Evolutionary conservation across 2,888 invertebrate species (phyloP).

Genomic region (Polyommatus iphigenia): DNA sequence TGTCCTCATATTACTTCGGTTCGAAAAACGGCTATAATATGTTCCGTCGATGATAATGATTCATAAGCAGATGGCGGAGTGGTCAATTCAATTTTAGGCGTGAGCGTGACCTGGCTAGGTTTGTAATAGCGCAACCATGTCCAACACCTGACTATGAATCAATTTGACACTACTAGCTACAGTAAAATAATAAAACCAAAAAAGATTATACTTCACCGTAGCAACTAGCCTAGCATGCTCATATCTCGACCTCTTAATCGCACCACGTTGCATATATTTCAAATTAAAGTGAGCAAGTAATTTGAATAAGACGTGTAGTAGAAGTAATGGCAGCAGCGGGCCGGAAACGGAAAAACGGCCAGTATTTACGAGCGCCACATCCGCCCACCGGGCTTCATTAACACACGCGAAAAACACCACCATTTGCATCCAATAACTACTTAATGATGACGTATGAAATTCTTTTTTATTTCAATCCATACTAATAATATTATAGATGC

Average conservation of each 20-base stretch:
- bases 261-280: conserved; percentile 35
- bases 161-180: no score
- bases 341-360: conserved; percentile 76
- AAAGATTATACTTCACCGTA: background rate
- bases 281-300: conserved; percentile 63
- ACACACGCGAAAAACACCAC: conserved; percentile 52
- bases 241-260: conserved; percentile 31
- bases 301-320: conserved; percentile 72
- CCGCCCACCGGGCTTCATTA: conserved; percentile 69
- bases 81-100: no score
- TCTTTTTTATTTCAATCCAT: background rate
- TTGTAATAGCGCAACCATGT: no score
- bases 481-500: background rate
- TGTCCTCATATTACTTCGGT: no score
- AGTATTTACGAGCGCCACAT: conserved; percentile 75
- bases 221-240: conserved; percentile 24
- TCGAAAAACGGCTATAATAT: no score
- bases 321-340: conserved; percentile 67
- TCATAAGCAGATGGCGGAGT: no score
- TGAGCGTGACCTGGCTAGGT: no score
- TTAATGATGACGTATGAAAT: conserved; percentile 29
- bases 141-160: no score
- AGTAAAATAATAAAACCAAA: no score
- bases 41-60: no score
- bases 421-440: conserved; percentile 40